A percentile compares a stretch with the other conserved stretches of the same genome.
These are phyloP conservation scores for Gallinago nigripennis DNA, from an alignment of 2,797 vertebrate genomes.

Conservation along the genomic window DNA sequence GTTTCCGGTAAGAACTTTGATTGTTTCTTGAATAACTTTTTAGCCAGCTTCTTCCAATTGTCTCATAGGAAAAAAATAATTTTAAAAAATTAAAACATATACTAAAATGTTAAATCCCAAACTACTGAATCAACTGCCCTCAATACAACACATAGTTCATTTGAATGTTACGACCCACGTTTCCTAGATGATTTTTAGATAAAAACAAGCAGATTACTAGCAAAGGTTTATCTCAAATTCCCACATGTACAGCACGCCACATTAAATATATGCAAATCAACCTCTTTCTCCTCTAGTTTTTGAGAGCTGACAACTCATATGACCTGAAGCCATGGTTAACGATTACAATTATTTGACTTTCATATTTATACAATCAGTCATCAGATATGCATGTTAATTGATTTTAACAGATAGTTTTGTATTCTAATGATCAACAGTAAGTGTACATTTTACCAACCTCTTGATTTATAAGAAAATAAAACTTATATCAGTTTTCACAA, in stretches of 20 bases:
- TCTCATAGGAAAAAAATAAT: neutral
- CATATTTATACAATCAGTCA: slow-evolving; percentile 66
- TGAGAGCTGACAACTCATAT: slow-evolving; percentile 56
- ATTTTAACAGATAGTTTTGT: slow-evolving; percentile 64
- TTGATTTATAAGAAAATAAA: slow-evolving; percentile 39
- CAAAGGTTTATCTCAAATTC: slow-evolving; percentile 58
- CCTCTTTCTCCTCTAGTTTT: slow-evolving; percentile 30
- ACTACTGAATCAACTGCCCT: neutral
- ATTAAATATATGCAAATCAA: slow-evolving; percentile 64
- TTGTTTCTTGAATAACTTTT: neutral
- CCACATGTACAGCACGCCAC: slow-evolving; percentile 45
- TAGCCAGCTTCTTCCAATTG: neutral
- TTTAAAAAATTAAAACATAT: neutral
- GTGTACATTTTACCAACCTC: neutral
- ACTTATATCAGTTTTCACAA: neutral
- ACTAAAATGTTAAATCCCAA: neutral
- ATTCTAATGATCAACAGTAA: slow-evolving; percentile 50
- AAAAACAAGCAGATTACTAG: slow-evolving; percentile 53
- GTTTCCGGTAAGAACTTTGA: neutral
- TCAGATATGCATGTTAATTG: slow-evolving; percentile 66
- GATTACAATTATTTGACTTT: slow-evolving; percentile 68
- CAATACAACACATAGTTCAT: neutral
- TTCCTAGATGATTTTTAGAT: slow-evolving; percentile 24
- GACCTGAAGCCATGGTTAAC: slow-evolving; percentile 68
- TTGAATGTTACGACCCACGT: neutral